Percentiles rank a stretch among this genome's conserved stretches.
Conservation (phyloP, 2,888 invertebrate genomes). For the Metalampra italica region DNA sequence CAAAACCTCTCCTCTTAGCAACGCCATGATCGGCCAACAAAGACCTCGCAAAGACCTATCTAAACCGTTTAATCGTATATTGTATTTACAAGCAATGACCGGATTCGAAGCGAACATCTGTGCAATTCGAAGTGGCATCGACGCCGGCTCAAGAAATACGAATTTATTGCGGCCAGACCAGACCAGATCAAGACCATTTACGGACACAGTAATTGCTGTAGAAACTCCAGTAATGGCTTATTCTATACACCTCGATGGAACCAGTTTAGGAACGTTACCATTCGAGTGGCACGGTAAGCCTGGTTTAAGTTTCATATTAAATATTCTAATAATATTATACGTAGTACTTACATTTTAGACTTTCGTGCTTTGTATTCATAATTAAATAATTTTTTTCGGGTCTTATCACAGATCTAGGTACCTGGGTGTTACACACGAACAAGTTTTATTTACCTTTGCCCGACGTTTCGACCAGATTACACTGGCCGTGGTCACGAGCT, state of each 20-base stretch:
- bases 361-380: too few relatives aligned
- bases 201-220: conserved; percentile 58
- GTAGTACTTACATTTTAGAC: too few relatives aligned
- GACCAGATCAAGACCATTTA: conserved; percentile 41
- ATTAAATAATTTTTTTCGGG: too few relatives aligned
- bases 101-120: conserved; percentile 41
- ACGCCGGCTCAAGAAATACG: conserved; percentile 26
- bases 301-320: background rate
- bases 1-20: too few relatives aligned
- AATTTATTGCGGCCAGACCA: conserved; percentile 41
- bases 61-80: conserved; percentile 1
- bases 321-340: too few relatives aligned
- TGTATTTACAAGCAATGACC: conserved; percentile 23
- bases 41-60: background rate
- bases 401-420: too few relatives aligned
- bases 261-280: conserved; percentile 32
- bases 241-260: conserved; percentile 44
- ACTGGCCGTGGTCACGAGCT: too few relatives aligned
- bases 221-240: conserved; percentile 68
- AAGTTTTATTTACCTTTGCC: too few relatives aligned
- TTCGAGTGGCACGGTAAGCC: conserved; percentile 11
- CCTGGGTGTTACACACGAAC: too few relatives aligned
- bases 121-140: conserved; percentile 17
- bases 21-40: too few relatives aligned
- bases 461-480: background rate